Base-by-base conservation (phyloP, 2,797 vertebrate species). In the Tolypeutes matacus region DNA sequence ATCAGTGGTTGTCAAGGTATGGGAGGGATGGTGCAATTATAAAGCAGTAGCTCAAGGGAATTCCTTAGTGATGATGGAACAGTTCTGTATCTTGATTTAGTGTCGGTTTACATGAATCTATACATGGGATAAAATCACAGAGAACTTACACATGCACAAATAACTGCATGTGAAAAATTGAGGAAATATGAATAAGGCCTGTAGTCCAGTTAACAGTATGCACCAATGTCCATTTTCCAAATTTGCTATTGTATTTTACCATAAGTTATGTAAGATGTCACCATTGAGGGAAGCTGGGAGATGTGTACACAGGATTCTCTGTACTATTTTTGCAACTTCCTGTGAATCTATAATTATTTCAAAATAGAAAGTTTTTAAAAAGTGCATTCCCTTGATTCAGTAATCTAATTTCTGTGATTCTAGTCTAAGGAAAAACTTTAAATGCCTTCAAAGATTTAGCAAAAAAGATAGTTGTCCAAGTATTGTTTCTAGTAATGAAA, bases 211-310 rank as follows among this genome's bases (percentile, higher is more conserved):
- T 8, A 7, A 13, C 14, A 3, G 34, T n/a, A 2, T 3, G 13
- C 12, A 20, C 18, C 8, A 13, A 3, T 0, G 9, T 46, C 34
- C 0, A 0, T 34, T 9, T 42, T 25, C 62, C 29, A n/a, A 34
- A 23, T 51, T n/a, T 23, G 29, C 18, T 23, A 17, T 7, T 27
- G n/a, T 1, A 3, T 67, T 46, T 46, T 42, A 7, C 1, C 5
- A 46, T 46, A 46, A n/a, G 36, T 46, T 17, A 18, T 0, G 5
- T 10, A 29, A 42, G n/a, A 20, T 17, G 73, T 21, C 23, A 5
- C 36, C 42, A 17, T 0, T 0, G 3, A 34, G 64, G 29, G 34
- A 18, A 64, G 34, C 65, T n/a, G 29, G 39, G 23, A 1, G 31
- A 15, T 31, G 46, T 29, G 18, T 11, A 8, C 39, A 8, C 8